Evolutionary conservation across 2,113 vertebrate species (phyloP).

Genomic region (Mola mola): DNA sequence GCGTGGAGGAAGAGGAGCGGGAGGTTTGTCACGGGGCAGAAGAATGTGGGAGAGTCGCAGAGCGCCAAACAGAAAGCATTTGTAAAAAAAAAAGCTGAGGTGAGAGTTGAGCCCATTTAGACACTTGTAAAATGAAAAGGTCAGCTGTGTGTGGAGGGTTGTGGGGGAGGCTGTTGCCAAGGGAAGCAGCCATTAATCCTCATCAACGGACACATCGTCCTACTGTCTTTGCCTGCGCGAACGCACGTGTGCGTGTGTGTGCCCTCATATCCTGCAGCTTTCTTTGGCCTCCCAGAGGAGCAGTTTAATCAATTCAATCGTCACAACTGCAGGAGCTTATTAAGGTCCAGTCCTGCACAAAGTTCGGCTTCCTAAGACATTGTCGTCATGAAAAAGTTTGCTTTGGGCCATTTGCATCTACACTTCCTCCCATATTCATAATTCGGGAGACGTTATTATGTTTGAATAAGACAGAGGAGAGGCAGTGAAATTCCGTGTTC

Average conservation of each 20-base stretch:
- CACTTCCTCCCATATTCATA: too few relatives aligned
- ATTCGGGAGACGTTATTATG: too few relatives aligned
- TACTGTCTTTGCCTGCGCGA: neutral
- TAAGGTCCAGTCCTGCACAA: too few relatives aligned
- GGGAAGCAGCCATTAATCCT: conserved; percentile 43
- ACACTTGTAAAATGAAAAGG: conserved; percentile 1
- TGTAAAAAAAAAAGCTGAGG: neutral
- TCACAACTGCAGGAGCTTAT: too few relatives aligned
- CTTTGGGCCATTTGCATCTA: too few relatives aligned
- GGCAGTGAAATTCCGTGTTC: too few relatives aligned
- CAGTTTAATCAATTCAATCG: too few relatives aligned
- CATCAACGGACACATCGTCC: conserved; percentile 45
- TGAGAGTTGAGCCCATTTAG: neutral
- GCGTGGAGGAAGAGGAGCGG: conserved; percentile 7
- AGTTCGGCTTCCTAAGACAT: too few relatives aligned
- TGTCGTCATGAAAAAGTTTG: too few relatives aligned
- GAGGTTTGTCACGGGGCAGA: conserved; percentile 11
- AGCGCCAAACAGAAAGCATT: neutral
- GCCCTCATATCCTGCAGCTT: neutral
- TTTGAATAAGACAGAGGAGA: too few relatives aligned
- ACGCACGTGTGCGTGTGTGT: neutral
- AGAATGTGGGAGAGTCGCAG: neutral
- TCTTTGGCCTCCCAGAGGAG: too few relatives aligned
- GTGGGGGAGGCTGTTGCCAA: neutral
- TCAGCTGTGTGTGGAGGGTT: neutral